Evolutionary conservation across 2,113 vertebrate species (phyloP), one percentile per base, ranked within the genome.

Genomic region (Chamaea fasciata): DNA sequence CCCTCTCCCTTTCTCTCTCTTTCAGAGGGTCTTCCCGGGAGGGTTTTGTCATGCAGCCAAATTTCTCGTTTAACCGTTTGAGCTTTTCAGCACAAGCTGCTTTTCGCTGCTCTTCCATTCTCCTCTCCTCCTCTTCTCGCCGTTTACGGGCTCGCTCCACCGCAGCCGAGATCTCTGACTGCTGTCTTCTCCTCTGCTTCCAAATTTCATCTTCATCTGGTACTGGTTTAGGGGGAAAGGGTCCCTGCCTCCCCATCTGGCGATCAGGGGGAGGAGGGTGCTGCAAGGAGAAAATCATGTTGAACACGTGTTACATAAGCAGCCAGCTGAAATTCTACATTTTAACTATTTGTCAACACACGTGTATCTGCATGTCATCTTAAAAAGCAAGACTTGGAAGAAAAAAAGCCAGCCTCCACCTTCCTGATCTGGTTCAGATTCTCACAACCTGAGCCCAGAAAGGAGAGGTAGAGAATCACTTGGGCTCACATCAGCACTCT

Each of bases 31-130:
- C 98, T 62, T 98, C 97, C 95, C 95, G 96, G 5, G 97, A 92
- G 18, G 98, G 98, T 82, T 98, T 98, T 65, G 98, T 95, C 82
- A 98, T n/a, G 2, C 98, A 97, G 77, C 98, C 98, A n/a, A 99
- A 98, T 97, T 99, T 99, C 94, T 99, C 99, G 57, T 99, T 98
- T 80, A 99, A 98, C 39, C 98, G 98, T 95, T 99, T 99, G 4
- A 99, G 97, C 94, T 99, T 99, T 94, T 99, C 99, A 9, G 99
- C 99, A 94, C 99, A 99, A 2, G 99, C 99, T 20, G 99, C 99
- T 83, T 99, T 99, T 50, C 99, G 97, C 77, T 99, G 99, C 64
- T 99, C 99, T 70, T 99, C 99, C 99, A 99, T 99, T 41, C 99
- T 98, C n/a, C 99, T 98, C 76, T 99, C 99, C 27, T 99, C 99